Conservation (phyloP, 2,113 vertebrate genomes). For the Bos taurus region ARS-UCD2.0 NC_037339.1:64332501-64333000, state of each 20-base stretch:
- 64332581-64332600: slow-evolving; percentile 2
- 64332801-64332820: slow-evolving; percentile 64
- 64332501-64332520: background rate
- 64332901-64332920: background rate
- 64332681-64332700: slow-evolving; percentile 31
- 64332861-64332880: slow-evolving; percentile 40
- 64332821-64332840: slow-evolving; percentile 52
- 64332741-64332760: slow-evolving; percentile 57
- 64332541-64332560: background rate
- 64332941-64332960: background rate
- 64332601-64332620: background rate
- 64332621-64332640: background rate
- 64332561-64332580: background rate
- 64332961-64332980: slow-evolving; percentile 2
- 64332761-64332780: slow-evolving; percentile 64
- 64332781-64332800: slow-evolving; percentile 65
- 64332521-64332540: background rate
- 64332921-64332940: background rate
- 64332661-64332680: slow-evolving; percentile 31
- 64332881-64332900: slow-evolving; percentile 14
- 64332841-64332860: background rate
- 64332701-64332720: slow-evolving; percentile 51
- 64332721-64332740: slow-evolving; percentile 61
- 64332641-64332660: background rate
- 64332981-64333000: background rate